These are phyloP conservation scores for Apodemia duryi DNA, from an alignment of 2,888 invertebrate genomes.

Conservation along the genomic window DNA sequence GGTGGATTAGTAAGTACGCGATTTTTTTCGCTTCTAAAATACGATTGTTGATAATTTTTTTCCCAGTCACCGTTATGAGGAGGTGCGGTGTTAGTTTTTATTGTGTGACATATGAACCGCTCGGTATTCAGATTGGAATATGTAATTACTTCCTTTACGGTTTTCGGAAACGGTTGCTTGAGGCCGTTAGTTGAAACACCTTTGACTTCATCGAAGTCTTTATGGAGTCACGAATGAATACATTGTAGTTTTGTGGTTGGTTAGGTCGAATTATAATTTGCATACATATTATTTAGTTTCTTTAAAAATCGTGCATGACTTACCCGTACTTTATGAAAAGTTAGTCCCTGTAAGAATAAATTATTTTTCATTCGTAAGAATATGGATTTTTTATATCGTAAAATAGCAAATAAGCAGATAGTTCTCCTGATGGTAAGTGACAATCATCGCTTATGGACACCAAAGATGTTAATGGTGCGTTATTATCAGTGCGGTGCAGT, in stretches of 20 bases:
- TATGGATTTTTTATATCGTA: too few relatives aligned
- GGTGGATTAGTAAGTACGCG: constrained; percentile 57
- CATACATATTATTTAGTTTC: constrained; percentile 17
- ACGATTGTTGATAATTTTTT: constrained; percentile 67
- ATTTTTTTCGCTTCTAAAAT: constrained; percentile 66
- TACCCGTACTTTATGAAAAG: too few relatives aligned
- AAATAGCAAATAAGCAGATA: too few relatives aligned
- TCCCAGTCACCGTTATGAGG: constrained; percentile 74
- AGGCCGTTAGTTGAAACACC: constrained; percentile 32
- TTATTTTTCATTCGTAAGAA: too few relatives aligned
- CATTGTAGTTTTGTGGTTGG: constrained; percentile 16
- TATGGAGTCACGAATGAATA: constrained; percentile 15
- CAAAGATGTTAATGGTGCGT: too few relatives aligned
- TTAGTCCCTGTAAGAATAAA: too few relatives aligned
- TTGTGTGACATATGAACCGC: constrained; percentile 77
- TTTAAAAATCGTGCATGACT: not conserved
- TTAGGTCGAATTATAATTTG: constrained; percentile 10
- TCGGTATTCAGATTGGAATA: constrained; percentile 72
- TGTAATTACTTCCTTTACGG: constrained; percentile 79
- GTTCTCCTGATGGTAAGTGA: too few relatives aligned
- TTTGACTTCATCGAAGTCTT: constrained; percentile 19
- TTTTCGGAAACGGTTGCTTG: constrained; percentile 65
- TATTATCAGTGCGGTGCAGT: too few relatives aligned
- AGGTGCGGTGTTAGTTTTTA: constrained; percentile 58
- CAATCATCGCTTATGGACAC: too few relatives aligned